phyloP scores from a whole-genome alignment of 2,113 vertebrate species.

The Theristicus caerulescens region DNA sequence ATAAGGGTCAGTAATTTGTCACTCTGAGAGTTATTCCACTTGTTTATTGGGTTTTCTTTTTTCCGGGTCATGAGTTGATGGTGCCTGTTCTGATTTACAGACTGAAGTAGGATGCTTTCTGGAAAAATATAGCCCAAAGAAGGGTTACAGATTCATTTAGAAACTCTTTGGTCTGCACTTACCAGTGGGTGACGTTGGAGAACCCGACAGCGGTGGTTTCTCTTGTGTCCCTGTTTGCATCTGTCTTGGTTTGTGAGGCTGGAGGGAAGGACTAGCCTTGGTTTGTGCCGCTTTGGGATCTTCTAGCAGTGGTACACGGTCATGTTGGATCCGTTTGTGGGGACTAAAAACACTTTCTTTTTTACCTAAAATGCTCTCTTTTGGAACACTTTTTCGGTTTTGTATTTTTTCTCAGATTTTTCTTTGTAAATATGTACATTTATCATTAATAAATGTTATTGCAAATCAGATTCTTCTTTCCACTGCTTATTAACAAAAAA shows the following conservation, averaged over 20 bases:
- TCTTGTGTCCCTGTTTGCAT: not conserved
- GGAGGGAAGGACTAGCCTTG: not conserved
- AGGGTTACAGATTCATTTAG: not conserved
- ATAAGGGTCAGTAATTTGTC: not conserved
- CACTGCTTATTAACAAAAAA: constrained; percentile 54
- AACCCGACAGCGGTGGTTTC: not conserved
- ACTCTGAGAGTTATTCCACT: not conserved
- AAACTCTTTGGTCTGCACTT: not conserved
- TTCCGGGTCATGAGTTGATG: not conserved
- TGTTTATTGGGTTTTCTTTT: not conserved
- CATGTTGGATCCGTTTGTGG: not conserved
- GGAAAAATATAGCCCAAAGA: not conserved
- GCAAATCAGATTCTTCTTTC: constrained; percentile 54
- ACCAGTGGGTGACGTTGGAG: not conserved
- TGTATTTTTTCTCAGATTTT: constrained; percentile 66
- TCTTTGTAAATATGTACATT: constrained; percentile 71
- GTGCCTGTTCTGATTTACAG: not conserved
- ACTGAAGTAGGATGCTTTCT: not conserved
- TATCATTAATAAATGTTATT: constrained; percentile 66
- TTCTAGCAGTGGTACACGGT: not conserved
- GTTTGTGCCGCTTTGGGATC: not conserved
- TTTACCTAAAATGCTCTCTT: constrained; percentile 56
- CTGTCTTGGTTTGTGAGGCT: not conserved
- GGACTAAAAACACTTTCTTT: constrained; percentile 42
- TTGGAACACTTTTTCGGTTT: constrained; percentile 50